Percentiles rank a stretch among this genome's conserved stretches.
phyloP scores from a whole-genome alignment of 2,113 vertebrate species.

The Martes martes region DNA sequence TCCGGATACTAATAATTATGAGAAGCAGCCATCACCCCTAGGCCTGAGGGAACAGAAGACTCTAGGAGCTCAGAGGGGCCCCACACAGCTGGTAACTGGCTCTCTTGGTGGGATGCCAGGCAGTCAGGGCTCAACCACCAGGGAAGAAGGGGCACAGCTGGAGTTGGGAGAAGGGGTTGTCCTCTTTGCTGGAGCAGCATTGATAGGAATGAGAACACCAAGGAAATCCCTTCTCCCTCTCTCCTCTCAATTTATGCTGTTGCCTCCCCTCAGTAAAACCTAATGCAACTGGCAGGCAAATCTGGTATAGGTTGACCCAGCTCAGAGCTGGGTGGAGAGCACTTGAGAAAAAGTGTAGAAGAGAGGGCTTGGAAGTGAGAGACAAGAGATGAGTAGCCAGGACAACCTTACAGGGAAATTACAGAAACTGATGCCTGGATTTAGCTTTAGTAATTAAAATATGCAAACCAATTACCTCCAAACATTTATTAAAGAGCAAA shows the following conservation, averaged over 20 bases:
- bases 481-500: background rate
- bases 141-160: background rate
- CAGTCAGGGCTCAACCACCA: background rate
- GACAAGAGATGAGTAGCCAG: background rate
- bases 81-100: background rate
- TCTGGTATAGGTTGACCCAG: background rate
- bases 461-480: background rate
- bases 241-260: background rate
- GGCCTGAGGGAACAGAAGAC: too few species aligned
- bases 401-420: background rate
- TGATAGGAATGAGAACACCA: background rate
- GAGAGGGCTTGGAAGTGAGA: background rate
- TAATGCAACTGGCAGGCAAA: background rate
- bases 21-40: background rate
- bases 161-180: background rate
- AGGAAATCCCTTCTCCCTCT: background rate
- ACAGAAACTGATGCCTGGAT: background rate
- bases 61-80: background rate
- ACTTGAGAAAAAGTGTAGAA: background rate
- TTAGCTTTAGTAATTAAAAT: slow-evolving; percentile 37
- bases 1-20: background rate
- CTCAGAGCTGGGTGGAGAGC: background rate
- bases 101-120: background rate
- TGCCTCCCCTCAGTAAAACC: background rate
- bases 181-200: background rate